Evolutionary conservation across 2,888 invertebrate species (phyloP).

Genomic region (Drymonia ruficornis): DNA sequence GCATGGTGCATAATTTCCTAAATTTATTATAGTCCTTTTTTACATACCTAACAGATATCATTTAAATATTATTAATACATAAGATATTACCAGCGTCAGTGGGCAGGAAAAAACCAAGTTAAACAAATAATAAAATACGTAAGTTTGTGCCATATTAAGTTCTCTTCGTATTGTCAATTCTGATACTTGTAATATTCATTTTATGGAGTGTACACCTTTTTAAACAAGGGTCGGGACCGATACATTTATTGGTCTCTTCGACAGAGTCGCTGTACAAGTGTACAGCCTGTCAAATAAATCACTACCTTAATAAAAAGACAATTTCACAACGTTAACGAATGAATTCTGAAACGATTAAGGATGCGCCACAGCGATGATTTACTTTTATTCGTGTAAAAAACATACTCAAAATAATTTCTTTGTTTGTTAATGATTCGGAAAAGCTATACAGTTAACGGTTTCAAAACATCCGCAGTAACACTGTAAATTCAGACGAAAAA

Average conservation of each 20-base stretch:
- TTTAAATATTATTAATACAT: conserved; percentile 24
- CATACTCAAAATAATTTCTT: background rate
- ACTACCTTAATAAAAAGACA: conserved; percentile 72
- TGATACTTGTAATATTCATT: conserved; percentile 50
- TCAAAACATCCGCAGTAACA: conserved; percentile 8
- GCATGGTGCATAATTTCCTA: conserved; percentile 20
- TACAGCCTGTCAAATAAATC: conserved; percentile 75
- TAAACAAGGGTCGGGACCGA: conserved; percentile 69
- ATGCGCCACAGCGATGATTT: conserved; percentile 29
- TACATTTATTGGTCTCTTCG: conserved; percentile 73
- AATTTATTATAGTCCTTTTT: conserved; percentile 11
- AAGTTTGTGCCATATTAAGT: conserved; percentile 41
- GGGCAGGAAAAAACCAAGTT: conserved; percentile 14
- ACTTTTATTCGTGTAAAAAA: conserved; percentile 23
- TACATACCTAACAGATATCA: conserved; percentile 8
- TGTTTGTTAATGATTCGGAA: conserved; percentile 11
- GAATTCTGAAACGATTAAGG: conserved; percentile 71
- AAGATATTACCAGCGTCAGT: conserved; percentile 20
- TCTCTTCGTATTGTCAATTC: conserved; percentile 56
- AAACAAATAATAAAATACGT: conserved; percentile 23
- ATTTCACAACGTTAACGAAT: conserved; percentile 65
- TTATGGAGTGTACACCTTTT: conserved; percentile 43
- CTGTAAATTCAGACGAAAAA: background rate
- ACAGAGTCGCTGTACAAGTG: conserved; percentile 38
- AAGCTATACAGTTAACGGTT: conserved; percentile 12